Evolutionary conservation across 2,797 vertebrate genomes (phyloP).

Genomic region (Pygocentrus nattereri): DNA sequence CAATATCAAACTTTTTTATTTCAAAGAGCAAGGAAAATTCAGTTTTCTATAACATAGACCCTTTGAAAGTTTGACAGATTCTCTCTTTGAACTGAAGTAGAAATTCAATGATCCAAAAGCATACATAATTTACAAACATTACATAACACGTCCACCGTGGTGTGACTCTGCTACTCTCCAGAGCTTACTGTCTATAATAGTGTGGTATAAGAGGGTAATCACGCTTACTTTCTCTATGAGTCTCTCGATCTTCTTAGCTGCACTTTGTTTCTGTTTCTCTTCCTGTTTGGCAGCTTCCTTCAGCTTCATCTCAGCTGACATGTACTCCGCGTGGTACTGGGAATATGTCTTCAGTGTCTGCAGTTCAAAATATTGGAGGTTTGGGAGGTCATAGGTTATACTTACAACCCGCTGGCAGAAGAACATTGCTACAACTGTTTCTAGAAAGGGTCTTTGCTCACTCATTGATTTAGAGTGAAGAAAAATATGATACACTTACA

Average conservation of each 20-base stretch:
- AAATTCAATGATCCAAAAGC: too few relatives aligned
- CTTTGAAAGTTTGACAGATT: too few relatives aligned
- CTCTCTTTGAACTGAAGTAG: too few relatives aligned
- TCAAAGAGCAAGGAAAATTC: too few relatives aligned
- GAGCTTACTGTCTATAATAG: neutral
- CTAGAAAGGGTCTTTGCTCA: neutral
- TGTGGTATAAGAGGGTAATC: neutral
- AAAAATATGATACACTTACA: conserved; percentile 67
- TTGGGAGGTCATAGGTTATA: neutral
- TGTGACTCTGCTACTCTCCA: neutral
- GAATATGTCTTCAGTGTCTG: conserved; percentile 87
- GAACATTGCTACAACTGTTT: neutral
- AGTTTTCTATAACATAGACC: too few relatives aligned
- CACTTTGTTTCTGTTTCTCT: conserved; percentile 83
- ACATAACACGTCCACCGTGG: neutral
- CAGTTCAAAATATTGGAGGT: conserved; percentile 16
- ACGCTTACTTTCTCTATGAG: conserved; percentile 86
- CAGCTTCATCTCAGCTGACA: conserved; percentile 85
- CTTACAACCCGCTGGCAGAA: neutral
- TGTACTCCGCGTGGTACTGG: conserved; percentile 80
- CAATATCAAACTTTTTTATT: too few relatives aligned
- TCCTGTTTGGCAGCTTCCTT: conserved; percentile 88
- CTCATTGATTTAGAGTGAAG: neutral
- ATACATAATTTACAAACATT: too few relatives aligned
- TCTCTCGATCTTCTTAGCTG: conserved; percentile 84